phyloP scores from a whole-genome alignment of 1,140 invertebrate species.

The Drosophila prosaltans region DNA sequence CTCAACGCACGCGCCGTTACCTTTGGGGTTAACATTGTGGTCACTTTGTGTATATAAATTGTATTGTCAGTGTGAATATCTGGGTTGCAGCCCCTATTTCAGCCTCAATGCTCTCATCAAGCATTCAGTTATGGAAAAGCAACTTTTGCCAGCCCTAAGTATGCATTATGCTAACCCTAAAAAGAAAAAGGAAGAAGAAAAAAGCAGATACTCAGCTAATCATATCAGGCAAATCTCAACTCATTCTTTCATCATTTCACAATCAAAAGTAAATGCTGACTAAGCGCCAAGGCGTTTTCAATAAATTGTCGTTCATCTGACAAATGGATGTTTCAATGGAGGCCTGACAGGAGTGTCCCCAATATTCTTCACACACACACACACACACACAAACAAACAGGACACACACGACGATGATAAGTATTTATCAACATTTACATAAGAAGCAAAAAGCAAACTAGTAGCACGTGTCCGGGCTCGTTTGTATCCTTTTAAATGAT shows the following conservation, averaged over 20 bases:
- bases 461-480: slow-evolving; percentile 11
- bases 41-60: slow-evolving; percentile 30
- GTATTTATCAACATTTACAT: slow-evolving; percentile 47
- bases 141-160: background rate
- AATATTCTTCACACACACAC: slow-evolving; percentile 2
- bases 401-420: slow-evolving; percentile 20
- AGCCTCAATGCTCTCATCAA: background rate
- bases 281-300: slow-evolving; percentile 48
- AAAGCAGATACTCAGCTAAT: slow-evolving; percentile 21
- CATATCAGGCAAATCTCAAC: slow-evolving; percentile 10
- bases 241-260: slow-evolving; percentile 16
- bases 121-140: background rate
- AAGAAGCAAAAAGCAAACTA: slow-evolving; percentile 20
- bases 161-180: background rate
- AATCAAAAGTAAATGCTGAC: slow-evolving; percentile 52
- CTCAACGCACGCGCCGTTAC: slow-evolving; percentile 18
- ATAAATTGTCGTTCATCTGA: slow-evolving; percentile 67
- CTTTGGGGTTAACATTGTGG: slow-evolving; percentile 42
- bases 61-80: slow-evolving; percentile 9
- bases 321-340: slow-evolving; percentile 51
- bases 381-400: slow-evolving; percentile 18
- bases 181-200: background rate
- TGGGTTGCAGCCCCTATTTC: background rate
- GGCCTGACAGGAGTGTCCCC: slow-evolving; percentile 41
- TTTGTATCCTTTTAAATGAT: slow-evolving; percentile 4